These are phyloP conservation scores for Rhadinocentrus ornatus DNA, from an alignment of 2,797 vertebrate genomes.

Conservation along the genomic window DNA sequence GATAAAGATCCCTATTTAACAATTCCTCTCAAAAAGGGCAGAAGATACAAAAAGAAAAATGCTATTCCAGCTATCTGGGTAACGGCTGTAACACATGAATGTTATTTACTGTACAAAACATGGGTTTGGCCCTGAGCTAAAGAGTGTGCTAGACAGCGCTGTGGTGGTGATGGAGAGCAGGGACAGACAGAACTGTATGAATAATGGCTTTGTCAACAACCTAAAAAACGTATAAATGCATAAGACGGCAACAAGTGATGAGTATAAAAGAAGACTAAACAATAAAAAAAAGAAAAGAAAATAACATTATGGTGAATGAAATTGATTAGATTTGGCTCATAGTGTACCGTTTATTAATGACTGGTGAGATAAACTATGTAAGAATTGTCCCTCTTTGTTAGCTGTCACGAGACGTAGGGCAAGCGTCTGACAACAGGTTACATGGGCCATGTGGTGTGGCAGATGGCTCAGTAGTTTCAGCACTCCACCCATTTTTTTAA, in stretches of 20 bases:
- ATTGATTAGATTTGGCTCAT: constrained; percentile 68
- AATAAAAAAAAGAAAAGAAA: constrained; percentile 11
- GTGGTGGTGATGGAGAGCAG: constrained; percentile 16
- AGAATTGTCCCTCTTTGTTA: constrained; percentile 14
- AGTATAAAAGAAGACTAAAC: constrained; percentile 50
- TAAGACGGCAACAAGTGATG: constrained; percentile 19
- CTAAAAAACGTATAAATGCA: constrained; percentile 49
- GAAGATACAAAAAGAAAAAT: constrained; percentile 16
- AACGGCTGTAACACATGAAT: constrained; percentile 28
- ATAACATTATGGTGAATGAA: constrained; percentile 25
- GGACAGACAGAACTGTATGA: constrained; percentile 46
- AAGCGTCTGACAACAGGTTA: constrained; percentile 34
- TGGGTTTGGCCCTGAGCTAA: constrained; percentile 72
- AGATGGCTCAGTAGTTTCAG: constrained; percentile 80
- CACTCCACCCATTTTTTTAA: constrained; percentile 42
- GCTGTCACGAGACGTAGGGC: constrained; percentile 11
- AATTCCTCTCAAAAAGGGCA: neutral
- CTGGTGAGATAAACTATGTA: constrained; percentile 1
- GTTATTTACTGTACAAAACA: constrained; percentile 34
- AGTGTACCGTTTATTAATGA: constrained; percentile 56
- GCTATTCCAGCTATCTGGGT: constrained; percentile 31
- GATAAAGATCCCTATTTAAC: constrained; percentile 11
- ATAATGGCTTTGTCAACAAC: constrained; percentile 64
- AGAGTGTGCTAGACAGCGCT: constrained; percentile 43
- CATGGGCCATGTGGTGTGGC: constrained; percentile 63